Conservation (phyloP, 2,797 vertebrate species). For the Notolepis coatsorum region DNA sequence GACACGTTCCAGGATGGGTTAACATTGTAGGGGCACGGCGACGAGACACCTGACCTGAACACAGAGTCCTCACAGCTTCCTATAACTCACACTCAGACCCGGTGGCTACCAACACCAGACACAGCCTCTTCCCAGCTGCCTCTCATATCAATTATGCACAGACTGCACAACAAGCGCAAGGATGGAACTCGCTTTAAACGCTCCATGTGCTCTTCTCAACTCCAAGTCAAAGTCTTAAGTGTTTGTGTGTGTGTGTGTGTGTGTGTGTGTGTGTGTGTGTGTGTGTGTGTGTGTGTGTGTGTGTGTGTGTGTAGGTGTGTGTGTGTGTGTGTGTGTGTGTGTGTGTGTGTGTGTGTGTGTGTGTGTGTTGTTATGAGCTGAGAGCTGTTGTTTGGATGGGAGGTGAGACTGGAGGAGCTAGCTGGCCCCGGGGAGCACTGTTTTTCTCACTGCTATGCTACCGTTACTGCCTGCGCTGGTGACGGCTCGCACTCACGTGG, state of each 20-base stretch:
- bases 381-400: conserved; percentile 59
- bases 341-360: conserved; percentile 14
- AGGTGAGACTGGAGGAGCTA: conserved; percentile 55
- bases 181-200: too few species aligned
- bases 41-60: conserved; percentile 55
- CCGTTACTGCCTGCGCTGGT: conserved; percentile 37
- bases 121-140: not conserved
- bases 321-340: conserved; percentile 3
- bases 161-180: too few species aligned
- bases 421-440: conserved; percentile 58
- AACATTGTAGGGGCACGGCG: conserved; percentile 53
- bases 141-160: too few species aligned
- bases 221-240: too few species aligned
- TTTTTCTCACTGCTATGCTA: conserved; percentile 68
- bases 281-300: conserved; percentile 29
- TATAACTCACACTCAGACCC: not conserved
- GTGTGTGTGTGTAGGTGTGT: not conserved
- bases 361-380: conserved; percentile 57
- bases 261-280: too few species aligned
- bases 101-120: not conserved
- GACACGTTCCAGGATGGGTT: conserved; percentile 66
- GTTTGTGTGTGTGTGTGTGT: too few species aligned
- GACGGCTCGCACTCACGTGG: conserved; percentile 41
- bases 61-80: not conserved
- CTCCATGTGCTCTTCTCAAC: too few species aligned